Conservation (phyloP, 2,797 vertebrate species). For the Enteromius viviparus region DNA sequence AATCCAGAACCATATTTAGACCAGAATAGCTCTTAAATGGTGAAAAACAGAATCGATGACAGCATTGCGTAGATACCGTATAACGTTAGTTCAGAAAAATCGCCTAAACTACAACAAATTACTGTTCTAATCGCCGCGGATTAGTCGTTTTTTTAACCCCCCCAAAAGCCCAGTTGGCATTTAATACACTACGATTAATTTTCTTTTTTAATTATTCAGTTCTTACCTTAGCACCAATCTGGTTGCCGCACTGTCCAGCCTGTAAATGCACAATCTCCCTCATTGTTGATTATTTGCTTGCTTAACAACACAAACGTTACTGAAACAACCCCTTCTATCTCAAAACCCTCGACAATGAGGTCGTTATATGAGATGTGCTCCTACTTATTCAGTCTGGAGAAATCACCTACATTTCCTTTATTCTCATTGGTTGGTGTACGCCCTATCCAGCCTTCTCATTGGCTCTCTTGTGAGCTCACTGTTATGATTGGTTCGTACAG, state of each 20-base stretch:
- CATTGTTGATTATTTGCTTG: conserved; percentile 63
- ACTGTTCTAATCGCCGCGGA: background rate
- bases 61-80: rapidly evolving
- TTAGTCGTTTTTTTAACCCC: background rate
- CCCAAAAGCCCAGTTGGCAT: too few species aligned
- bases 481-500: conserved; percentile 12
- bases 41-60: rapidly evolving
- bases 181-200: background rate
- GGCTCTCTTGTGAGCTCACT: conserved; percentile 7
- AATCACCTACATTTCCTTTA: conserved; percentile 10
- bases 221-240: conserved; percentile 68
- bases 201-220: background rate
- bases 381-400: conserved; percentile 50
- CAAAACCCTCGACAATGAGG: conserved; percentile 36
- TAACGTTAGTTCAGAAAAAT: too few species aligned
- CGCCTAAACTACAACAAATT: too few species aligned
- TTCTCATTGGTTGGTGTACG: conserved; percentile 45
- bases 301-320: background rate
- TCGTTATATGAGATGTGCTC: background rate
- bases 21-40: background rate
- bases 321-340: background rate
- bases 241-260: conserved; percentile 81
- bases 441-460: conserved; percentile 18
- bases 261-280: conserved; percentile 84
- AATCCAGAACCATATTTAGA: background rate